Evolutionary conservation across 2,888 invertebrate genomes (phyloP).

Genomic region (Zele albiditarsus): DNA sequence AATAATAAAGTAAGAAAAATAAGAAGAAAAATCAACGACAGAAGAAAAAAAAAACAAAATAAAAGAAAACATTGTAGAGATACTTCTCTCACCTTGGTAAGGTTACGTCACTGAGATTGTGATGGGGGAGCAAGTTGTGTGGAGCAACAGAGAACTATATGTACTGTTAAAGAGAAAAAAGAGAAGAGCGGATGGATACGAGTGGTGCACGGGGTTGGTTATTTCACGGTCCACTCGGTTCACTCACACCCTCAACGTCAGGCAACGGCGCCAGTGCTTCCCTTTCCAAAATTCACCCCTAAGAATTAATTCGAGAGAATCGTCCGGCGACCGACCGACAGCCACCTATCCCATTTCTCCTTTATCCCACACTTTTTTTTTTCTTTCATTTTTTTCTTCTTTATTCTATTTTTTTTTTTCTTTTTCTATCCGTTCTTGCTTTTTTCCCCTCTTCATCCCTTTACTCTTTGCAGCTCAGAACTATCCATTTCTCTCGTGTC

Average conservation of each 20-base stretch:
- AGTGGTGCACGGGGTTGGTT: constrained; percentile 68
- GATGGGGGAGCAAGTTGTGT: constrained; percentile 9
- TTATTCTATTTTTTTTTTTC: constrained; percentile 50
- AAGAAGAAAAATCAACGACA: neutral
- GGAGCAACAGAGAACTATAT: neutral
- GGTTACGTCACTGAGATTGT: constrained; percentile 62
- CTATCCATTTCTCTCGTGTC: constrained; percentile 51
- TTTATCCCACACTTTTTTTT: constrained; percentile 49
- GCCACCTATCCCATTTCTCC: constrained; percentile 55
- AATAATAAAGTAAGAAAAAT: constrained; percentile 8
- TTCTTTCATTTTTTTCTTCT: constrained; percentile 46
- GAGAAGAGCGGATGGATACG: constrained; percentile 51
- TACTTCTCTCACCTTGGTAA: constrained; percentile 44
- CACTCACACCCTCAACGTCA: constrained; percentile 64
- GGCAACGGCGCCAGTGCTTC: constrained; percentile 52
- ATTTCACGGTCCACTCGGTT: constrained; percentile 72
- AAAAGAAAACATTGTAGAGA: constrained; percentile 21
- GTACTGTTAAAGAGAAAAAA: constrained; percentile 35
- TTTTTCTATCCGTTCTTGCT: constrained; percentile 41
- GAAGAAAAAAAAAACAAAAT: neutral
- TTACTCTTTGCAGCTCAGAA: constrained; percentile 34
- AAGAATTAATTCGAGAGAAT: constrained; percentile 73
- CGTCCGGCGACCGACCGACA: constrained; percentile 68
- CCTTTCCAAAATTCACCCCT: constrained; percentile 56
- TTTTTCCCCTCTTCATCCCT: constrained; percentile 41